Conservation (phyloP, 2,797 vertebrate genomes). For the Menidia menidia region DNA sequence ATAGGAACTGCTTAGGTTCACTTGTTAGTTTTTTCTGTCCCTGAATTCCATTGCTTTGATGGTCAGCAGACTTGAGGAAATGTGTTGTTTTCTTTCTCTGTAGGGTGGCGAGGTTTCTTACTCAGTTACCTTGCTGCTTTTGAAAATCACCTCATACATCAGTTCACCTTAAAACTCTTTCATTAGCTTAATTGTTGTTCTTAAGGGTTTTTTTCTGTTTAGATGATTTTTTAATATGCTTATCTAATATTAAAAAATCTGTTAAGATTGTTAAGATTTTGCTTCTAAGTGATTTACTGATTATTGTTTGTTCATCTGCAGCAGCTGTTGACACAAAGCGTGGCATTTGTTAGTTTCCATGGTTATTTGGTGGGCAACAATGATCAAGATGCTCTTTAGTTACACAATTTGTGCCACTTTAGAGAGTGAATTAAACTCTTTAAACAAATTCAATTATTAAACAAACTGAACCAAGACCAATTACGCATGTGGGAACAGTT, state of each 20-base stretch:
- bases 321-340: constrained; percentile 46
- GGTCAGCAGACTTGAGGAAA: constrained; percentile 76
- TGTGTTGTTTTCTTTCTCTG: constrained; percentile 77
- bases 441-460: constrained; percentile 67
- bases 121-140: constrained; percentile 63
- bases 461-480: constrained; percentile 58
- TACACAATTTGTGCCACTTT: constrained; percentile 61
- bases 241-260: too few species aligned
- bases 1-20: constrained; percentile 68
- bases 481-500: constrained; percentile 76
- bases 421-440: constrained; percentile 74
- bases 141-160: constrained; percentile 57
- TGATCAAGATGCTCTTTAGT: constrained; percentile 70
- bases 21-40: constrained; percentile 63
- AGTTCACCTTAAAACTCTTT: constrained; percentile 40
- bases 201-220: background rate
- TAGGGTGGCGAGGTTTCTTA: constrained; percentile 63
- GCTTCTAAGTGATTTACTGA: constrained; percentile 33
- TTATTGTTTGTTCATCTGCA: constrained; percentile 47
- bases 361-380: constrained; percentile 66
- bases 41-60: constrained; percentile 79
- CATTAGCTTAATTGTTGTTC: constrained; percentile 43
- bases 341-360: constrained; percentile 63
- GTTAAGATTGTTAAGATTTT: constrained; percentile 28
- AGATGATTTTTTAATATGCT: too few species aligned